These are phyloP conservation scores for Enhydra lutris DNA, from an alignment of 2,113 vertebrate genomes.

Conservation along the genomic window DNA sequence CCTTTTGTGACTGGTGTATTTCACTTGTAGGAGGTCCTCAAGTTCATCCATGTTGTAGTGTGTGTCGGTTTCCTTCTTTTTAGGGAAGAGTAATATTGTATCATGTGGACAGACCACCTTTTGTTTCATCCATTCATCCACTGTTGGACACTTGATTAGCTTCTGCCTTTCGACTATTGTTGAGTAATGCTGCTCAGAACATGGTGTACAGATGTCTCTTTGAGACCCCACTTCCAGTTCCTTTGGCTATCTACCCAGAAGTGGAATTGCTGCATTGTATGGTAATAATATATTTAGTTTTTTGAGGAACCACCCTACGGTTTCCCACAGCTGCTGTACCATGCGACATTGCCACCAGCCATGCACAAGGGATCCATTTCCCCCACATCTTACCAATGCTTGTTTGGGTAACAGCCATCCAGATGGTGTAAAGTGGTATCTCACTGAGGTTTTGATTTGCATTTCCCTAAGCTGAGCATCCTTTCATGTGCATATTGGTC, in stretches of 20 bases:
- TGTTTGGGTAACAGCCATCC: not conserved
- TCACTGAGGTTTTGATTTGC: not conserved
- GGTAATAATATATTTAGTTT: not conserved
- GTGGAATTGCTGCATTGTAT: not conserved
- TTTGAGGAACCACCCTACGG: not conserved
- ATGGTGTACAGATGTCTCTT: too few species aligned
- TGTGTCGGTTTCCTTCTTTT: not conserved
- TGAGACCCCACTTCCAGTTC: not conserved
- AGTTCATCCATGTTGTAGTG: accelerated
- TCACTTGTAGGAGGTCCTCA: not conserved
- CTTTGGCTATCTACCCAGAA: not conserved
- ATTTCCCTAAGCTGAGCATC: not conserved
- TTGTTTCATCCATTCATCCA: too few species aligned
- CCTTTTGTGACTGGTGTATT: not conserved
- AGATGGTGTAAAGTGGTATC: not conserved
- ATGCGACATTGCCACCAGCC: not conserved
- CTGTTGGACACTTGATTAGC: not conserved
- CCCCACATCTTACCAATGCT: not conserved
- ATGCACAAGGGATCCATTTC: too few species aligned
- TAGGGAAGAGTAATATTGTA: too few species aligned
- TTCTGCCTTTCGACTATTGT: not conserved
- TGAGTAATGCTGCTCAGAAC: not conserved
- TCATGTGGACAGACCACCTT: accelerated
- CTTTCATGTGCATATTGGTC: not conserved
- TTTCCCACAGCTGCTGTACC: not conserved